Evolutionary conservation across 2,888 invertebrate species (phyloP), one percentile per base, ranked within the genome.

Genomic region (Acronicta psi): DNA sequence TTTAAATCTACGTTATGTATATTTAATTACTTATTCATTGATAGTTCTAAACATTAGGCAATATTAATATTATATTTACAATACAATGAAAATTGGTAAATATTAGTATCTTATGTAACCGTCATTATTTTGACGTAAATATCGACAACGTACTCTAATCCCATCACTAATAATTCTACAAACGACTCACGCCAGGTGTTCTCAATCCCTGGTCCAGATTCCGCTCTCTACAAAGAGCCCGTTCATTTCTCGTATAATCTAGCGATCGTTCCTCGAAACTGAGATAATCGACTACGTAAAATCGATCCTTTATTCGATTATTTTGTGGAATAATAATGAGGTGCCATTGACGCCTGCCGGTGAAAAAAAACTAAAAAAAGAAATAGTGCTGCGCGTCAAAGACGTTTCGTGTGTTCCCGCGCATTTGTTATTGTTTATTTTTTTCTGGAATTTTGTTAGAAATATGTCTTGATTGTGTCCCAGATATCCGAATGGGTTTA

Each of bases 271-370:
- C 87, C 81, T 73, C 75, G 86, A 87, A 88, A 83, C 77, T 75
- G 72, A 86, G 89, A 89, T 89, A 89, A 88, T 87, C 89, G 84
- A 70, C 73, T 65, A 67, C 79, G 75, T 78, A 73, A 82, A 84
- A 85, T 85, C 83, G 83, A 80, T 75, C 81, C 81, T 80, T 87
- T 89, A 75, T 76, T 76, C 75, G 86, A 89, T 89, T 89, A 89
- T 88, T 86, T 87, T 83, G 80, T 83, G 80, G 88, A 85, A 89
- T 89, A 89, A 90, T 90, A 90, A 90, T 86, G 87, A 90, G 87
- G 80, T 81, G 81, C 82, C 78, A 87, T 88, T 87, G 87, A 88
- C 86, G 86, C 82, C 78, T 75, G 79, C 71, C 78, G 73, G 62
- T 42, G 16, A 63, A 58, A 71, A 73, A 70, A 76, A 77, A 71